These are phyloP conservation scores for Halictus quadricinctus DNA, from an alignment of 2,888 invertebrate species.

Conservation along the genomic window DNA sequence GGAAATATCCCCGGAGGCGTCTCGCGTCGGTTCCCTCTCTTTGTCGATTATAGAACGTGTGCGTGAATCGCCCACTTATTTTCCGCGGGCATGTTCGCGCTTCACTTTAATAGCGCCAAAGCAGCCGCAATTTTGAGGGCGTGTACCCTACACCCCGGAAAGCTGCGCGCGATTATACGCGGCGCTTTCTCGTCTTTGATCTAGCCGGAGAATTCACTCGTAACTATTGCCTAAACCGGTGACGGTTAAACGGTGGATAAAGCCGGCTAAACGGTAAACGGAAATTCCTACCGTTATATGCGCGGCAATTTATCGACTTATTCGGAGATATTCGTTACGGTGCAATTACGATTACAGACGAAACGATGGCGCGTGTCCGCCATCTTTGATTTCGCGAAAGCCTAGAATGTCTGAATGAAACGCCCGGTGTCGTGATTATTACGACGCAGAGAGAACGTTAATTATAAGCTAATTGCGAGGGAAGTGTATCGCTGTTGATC, in stretches of 20 bases:
- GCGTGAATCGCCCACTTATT: constrained; percentile 50
- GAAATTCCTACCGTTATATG: not conserved
- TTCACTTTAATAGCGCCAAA: constrained; percentile 38
- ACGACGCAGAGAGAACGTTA: no score
- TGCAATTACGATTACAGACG: not conserved
- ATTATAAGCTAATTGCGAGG: no score
- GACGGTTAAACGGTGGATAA: constrained; percentile 7
- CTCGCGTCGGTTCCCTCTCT: constrained; percentile 34
- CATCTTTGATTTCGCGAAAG: not conserved
- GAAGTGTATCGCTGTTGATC: no score
- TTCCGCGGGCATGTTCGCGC: constrained; percentile 39
- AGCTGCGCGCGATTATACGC: constrained; percentile 34
- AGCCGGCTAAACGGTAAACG: constrained; percentile 9
- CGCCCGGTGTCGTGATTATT: not conserved
- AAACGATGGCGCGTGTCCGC: not conserved
- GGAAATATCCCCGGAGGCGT: constrained; percentile 46
- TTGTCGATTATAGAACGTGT: constrained; percentile 52
- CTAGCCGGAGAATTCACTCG: constrained; percentile 36
- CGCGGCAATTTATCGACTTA: not conserved
- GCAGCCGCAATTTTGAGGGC: constrained; percentile 39
- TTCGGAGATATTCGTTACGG: not conserved
- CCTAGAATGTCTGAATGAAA: not conserved
- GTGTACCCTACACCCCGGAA: constrained; percentile 12
- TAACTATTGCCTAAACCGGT: constrained; percentile 25
- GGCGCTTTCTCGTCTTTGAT: constrained; percentile 42